phyloP scores from a whole-genome alignment of 2,888 invertebrate species.

The Heliconius cydno region DNA sequence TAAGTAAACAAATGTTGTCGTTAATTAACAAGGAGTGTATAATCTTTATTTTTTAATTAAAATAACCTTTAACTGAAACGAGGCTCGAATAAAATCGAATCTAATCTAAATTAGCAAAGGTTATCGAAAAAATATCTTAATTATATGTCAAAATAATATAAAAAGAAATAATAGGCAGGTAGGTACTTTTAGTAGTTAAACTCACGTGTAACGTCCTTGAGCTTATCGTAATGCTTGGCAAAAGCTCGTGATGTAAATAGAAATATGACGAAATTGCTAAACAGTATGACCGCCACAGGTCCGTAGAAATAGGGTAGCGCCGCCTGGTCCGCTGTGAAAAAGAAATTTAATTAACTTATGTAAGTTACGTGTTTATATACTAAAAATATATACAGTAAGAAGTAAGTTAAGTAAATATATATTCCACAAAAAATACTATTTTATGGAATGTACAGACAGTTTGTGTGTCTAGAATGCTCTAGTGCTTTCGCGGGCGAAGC shows the following conservation, averaged over 20 bases:
- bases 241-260: constrained; percentile 80
- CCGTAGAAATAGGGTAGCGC: constrained; percentile 85
- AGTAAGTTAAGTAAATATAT: too few relatives aligned
- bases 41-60: background rate
- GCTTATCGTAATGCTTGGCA: constrained; percentile 77
- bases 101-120: background rate
- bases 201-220: constrained; percentile 79
- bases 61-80: background rate
- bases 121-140: background rate
- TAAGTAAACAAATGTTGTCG: too few relatives aligned
- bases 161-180: constrained; percentile 26
- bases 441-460: background rate
- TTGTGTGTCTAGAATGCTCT: too few relatives aligned
- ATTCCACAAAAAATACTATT: background rate
- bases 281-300: constrained; percentile 82
- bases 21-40: too few relatives aligned
- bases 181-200: constrained; percentile 37
- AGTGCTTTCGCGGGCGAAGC: too few relatives aligned
- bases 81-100: background rate
- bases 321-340: constrained; percentile 80
- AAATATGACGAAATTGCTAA: constrained; percentile 82
- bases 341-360: constrained; percentile 45
- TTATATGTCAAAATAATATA: background rate
- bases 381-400: background rate
- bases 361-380: background rate